Evolutionary conservation across 2,113 vertebrate genomes (phyloP).

Genomic region (Vimba vimba): DNA sequence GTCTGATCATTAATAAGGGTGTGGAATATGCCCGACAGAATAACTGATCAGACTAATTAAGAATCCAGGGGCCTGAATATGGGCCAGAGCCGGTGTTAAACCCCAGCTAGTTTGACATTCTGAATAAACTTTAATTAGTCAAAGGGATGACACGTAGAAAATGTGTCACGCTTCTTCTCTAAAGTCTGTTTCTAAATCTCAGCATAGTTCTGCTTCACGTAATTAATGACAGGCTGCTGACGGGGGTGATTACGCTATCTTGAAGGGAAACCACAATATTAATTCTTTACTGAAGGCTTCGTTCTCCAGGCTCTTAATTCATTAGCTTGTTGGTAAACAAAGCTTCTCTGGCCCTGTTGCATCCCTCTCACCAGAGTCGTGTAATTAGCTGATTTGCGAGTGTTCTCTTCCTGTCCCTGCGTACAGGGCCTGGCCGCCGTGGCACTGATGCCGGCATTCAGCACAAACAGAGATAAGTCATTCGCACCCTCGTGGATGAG

Average conservation of each 20-base stretch:
- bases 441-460: slow-evolving; percentile 30
- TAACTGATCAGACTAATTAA: slow-evolving; percentile 51
- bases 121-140: slow-evolving; percentile 24
- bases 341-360: not conserved
- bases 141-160: not conserved
- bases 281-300: slow-evolving; percentile 1
- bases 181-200: not conserved
- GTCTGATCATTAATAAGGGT: slow-evolving; percentile 27
- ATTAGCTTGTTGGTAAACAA: slow-evolving; percentile 43
- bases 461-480: slow-evolving; percentile 50
- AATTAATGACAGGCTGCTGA: not conserved
- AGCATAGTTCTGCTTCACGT: not conserved
- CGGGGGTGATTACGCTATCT: not conserved
- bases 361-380: not conserved
- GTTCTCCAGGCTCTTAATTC: slow-evolving; percentile 26
- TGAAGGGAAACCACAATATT: slow-evolving; percentile 17
- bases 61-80: not conserved
- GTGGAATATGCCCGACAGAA: slow-evolving; percentile 29
- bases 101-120: slow-evolving; percentile 1
- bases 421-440: not conserved
- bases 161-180: not conserved
- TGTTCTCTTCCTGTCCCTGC: slow-evolving; percentile 11
- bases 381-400: slow-evolving; percentile 32
- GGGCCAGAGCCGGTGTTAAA: slow-evolving; percentile 10
- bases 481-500: slow-evolving; percentile 21